Conservation (phyloP, 2,888 invertebrate genomes). For the Muschampia plurimacula region DNA sequence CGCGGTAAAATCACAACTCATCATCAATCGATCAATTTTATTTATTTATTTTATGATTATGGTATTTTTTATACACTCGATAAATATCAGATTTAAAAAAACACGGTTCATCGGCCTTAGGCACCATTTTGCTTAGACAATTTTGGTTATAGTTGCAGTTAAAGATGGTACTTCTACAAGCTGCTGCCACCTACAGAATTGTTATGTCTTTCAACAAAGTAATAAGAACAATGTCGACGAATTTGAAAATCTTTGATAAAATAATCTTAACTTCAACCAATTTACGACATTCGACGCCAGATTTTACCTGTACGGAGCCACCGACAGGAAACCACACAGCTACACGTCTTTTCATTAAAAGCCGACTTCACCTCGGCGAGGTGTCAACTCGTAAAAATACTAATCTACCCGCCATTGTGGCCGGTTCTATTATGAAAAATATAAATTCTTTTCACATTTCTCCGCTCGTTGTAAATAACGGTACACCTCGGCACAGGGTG, state of each 20-base stretch:
- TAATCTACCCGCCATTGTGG: slow-evolving; percentile 35
- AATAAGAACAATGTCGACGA: no score
- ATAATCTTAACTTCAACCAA: not conserved
- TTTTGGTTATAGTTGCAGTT: no score
- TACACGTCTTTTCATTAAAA: slow-evolving; percentile 23
- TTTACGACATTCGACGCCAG: not conserved
- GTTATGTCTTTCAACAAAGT: no score
- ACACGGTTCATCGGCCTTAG: no score
- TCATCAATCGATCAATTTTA: no score
- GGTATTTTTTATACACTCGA: no score
- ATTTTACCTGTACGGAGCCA: slow-evolving; percentile 7
- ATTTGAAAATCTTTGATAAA: not conserved
- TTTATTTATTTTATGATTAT: no score
- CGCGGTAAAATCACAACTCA: no score
- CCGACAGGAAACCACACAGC: not conserved
- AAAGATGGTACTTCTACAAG: no score
- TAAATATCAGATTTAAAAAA: no score
- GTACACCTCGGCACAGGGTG: slow-evolving; percentile 38
- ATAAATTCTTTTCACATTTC: slow-evolving; percentile 39
- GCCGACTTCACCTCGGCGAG: slow-evolving; percentile 21
- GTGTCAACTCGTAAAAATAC: slow-evolving; percentile 38
- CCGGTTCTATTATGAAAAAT: slow-evolving; percentile 36
- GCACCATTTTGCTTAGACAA: no score
- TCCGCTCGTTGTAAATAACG: slow-evolving; percentile 37
- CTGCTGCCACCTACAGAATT: no score